Evolutionary conservation across 2,113 vertebrate species (phyloP).

Genomic region (Gila orcuttii): DNA sequence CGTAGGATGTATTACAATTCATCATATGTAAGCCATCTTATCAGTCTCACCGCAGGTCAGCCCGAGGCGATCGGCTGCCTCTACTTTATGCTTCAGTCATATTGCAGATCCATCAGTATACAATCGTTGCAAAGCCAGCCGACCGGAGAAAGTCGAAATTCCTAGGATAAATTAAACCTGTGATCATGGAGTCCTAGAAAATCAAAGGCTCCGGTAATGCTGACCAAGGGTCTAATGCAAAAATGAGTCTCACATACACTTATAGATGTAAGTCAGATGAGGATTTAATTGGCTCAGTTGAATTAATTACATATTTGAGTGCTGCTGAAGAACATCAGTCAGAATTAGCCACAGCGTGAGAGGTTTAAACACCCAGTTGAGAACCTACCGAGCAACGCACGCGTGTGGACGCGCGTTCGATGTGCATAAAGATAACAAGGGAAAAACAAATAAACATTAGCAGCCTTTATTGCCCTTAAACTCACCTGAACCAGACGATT

Average conservation of each 20-base stretch:
- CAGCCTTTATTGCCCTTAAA: conserved; percentile 30
- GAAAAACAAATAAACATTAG: conserved; percentile 41
- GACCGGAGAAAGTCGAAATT: conserved; percentile 31
- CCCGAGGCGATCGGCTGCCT: conserved; percentile 22
- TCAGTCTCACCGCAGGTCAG: conserved; percentile 34
- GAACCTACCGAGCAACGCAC: neutral
- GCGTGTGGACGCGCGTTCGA: neutral
- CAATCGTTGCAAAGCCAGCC: conserved; percentile 34
- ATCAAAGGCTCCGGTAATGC: conserved; percentile 36
- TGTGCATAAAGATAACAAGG: neutral
- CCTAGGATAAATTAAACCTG: conserved; percentile 37
- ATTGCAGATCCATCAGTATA: conserved; percentile 34
- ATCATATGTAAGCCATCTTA: conserved; percentile 16
- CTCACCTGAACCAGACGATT: conserved; percentile 27
- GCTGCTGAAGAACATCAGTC: conserved; percentile 27
- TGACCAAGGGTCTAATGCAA: conserved; percentile 25
- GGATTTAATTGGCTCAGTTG: conserved; percentile 44
- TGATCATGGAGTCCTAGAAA: conserved; percentile 40
- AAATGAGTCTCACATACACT: neutral
- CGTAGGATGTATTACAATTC: conserved; percentile 11
- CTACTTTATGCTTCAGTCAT: conserved; percentile 38
- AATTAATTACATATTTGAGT: conserved; percentile 47
- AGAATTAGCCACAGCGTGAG: conserved; percentile 2
- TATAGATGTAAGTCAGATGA: conserved; percentile 32
- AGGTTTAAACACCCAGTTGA: neutral